A percentile compares a stretch with the other conserved stretches of the same genome.
Evolutionary conservation across 2,797 vertebrate genomes (phyloP).

Genomic region (Lepilemur septentrionalis): DNA sequence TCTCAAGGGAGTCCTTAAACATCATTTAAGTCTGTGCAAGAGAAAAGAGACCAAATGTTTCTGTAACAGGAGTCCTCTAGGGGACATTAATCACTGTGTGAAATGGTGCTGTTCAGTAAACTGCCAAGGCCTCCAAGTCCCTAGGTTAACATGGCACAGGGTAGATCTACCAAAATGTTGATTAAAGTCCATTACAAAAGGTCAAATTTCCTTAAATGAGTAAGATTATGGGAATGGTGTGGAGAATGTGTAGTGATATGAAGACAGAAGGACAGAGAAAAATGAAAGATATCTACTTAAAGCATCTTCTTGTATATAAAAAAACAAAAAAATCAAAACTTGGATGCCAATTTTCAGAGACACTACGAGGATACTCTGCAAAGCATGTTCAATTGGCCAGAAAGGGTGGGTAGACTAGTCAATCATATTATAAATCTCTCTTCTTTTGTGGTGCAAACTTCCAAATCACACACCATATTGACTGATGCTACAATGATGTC

Average conservation of each 20-base stretch:
- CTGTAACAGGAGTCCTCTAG: not conserved
- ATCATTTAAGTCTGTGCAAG: not conserved
- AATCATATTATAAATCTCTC: not conserved
- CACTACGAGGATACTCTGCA: not conserved
- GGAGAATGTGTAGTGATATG: not conserved
- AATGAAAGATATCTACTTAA: not conserved
- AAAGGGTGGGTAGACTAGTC: not conserved
- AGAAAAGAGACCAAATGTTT: not conserved
- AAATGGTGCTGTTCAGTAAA: not conserved
- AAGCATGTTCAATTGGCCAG: not conserved
- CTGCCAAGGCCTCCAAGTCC: not conserved
- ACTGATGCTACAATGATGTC: not conserved
- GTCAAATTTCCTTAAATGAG: not conserved
- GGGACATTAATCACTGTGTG: not conserved
- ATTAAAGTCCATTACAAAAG: not conserved
- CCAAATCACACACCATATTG: not conserved
- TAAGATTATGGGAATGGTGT: not conserved
- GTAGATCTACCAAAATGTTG: not conserved
- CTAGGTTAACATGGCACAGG: not conserved
- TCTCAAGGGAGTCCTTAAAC: not conserved
- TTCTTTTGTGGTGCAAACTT: not conserved
- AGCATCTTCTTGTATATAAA: not conserved
- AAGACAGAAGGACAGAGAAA: constrained; percentile 5
- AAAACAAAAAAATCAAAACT: not conserved
- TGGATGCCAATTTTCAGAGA: not conserved